phyloP scores from a whole-genome alignment of 2,113 vertebrate species.

The Malurus melanocephalus region DNA sequence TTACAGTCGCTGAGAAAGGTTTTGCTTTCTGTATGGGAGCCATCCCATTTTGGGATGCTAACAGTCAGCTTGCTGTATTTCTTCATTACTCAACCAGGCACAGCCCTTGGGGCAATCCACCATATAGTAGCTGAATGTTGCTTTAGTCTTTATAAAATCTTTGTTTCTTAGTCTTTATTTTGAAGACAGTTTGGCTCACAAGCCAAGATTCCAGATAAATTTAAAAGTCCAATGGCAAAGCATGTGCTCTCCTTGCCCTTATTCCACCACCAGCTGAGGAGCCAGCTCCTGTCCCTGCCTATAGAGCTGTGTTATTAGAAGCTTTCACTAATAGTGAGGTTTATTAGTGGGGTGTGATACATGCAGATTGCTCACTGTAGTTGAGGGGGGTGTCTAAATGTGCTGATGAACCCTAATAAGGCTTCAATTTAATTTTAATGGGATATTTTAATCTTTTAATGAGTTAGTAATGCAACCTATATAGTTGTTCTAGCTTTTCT shows the following conservation, averaged over 20 bases:
- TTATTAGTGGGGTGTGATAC: neutral
- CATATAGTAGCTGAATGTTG: neutral
- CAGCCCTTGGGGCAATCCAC: neutral
- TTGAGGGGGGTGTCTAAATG: neutral
- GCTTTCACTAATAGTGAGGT: neutral
- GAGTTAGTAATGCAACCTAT: neutral
- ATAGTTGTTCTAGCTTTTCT: neutral
- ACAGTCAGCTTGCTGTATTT: neutral
- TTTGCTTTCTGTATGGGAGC: neutral
- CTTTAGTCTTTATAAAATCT: neutral
- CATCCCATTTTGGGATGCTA: no score
- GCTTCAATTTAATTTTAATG: neutral
- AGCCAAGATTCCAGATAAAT: neutral
- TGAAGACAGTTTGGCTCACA: neutral
- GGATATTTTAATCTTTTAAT: neutral
- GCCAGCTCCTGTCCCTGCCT: neutral
- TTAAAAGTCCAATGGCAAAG: neutral
- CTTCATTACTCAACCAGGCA: neutral
- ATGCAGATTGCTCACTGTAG: neutral
- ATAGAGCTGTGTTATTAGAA: neutral
- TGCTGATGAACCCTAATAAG: neutral
- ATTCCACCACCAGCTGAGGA: neutral
- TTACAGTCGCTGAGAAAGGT: neutral
- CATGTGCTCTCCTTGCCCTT: neutral
- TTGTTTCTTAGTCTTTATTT: neutral